A percentile compares a stretch with the other conserved stretches of the same genome.
These are phyloP conservation scores for Chlorospingus semifuscus DNA, from an alignment of 2,797 vertebrate genomes.

Conservation along the genomic window DNA sequence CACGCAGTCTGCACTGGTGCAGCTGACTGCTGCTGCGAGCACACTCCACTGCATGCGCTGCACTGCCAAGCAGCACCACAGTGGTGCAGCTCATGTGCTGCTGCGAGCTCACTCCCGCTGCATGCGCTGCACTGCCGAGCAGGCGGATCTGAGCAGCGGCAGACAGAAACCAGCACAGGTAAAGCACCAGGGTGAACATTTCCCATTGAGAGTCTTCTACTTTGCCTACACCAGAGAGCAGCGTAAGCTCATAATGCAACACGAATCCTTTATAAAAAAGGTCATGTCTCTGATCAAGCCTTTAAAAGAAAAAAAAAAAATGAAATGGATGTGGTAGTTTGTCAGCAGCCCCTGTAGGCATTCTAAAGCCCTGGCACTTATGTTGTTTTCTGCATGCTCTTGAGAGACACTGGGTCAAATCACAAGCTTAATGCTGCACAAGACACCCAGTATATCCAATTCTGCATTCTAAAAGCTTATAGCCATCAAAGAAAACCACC, in stretches of 20 bases:
- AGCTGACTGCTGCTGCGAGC: background rate
- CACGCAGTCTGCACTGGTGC: accelerated
- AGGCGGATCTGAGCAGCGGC: background rate
- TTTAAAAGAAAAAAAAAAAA: background rate
- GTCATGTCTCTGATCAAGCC: background rate
- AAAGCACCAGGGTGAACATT: background rate
- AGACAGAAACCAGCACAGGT: background rate
- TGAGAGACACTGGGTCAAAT: background rate
- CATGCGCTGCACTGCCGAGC: background rate
- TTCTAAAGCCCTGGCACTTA: background rate
- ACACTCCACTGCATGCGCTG: background rate
- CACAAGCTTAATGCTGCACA: background rate
- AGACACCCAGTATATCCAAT: background rate
- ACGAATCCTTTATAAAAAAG: background rate
- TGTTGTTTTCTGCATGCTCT: background rate
- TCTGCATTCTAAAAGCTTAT: background rate
- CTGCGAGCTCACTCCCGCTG: background rate
- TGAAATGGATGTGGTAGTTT: background rate
- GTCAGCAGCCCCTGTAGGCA: background rate
- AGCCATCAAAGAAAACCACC: background rate
- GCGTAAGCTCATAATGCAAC: background rate
- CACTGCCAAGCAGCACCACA: background rate
- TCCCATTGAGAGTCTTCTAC: background rate
- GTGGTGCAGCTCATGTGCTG: no score
- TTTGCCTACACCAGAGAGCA: background rate